phyloP scores from a whole-genome alignment of 2,888 invertebrate genomes.

The Dryococelus australis region DNA sequence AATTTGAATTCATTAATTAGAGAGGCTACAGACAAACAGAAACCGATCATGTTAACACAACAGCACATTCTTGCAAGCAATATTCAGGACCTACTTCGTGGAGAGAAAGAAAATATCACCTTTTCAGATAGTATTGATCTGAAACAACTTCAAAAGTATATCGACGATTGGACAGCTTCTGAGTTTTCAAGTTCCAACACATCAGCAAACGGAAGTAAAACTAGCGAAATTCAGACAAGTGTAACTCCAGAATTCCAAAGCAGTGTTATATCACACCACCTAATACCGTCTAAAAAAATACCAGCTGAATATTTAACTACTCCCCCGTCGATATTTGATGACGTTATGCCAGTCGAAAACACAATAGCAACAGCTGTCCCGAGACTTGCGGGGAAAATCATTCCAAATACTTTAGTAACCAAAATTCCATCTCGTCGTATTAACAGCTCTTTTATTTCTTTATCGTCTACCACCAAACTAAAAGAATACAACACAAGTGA shows the following conservation, averaged over 20 bases:
- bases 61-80: conserved; percentile 58
- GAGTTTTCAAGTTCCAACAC: conserved; percentile 68
- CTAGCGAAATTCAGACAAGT: conserved; percentile 20
- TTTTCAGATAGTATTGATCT: conserved; percentile 69
- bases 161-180: conserved; percentile 85
- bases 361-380: conserved; percentile 33
- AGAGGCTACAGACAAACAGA: neutral
- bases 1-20: conserved; percentile 28
- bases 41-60: conserved; percentile 30
- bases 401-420: neutral
- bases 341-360: conserved; percentile 30
- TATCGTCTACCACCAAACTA: neutral
- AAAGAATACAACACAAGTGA: neutral
- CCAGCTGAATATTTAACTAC: conserved; percentile 79
- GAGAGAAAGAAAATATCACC: conserved; percentile 55
- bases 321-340: conserved; percentile 54
- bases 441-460: neutral
- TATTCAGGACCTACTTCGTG: conserved; percentile 62
- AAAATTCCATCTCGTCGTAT: neutral
- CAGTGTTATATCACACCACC: conserved; percentile 47
- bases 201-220: conserved; percentile 48
- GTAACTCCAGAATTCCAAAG: neutral
- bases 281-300: conserved; percentile 75
- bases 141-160: conserved; percentile 78
- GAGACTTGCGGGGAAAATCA: neutral